phyloP scores from a whole-genome alignment of 2,888 invertebrate genomes.

The Caenorhabditis japonica region DNA sequence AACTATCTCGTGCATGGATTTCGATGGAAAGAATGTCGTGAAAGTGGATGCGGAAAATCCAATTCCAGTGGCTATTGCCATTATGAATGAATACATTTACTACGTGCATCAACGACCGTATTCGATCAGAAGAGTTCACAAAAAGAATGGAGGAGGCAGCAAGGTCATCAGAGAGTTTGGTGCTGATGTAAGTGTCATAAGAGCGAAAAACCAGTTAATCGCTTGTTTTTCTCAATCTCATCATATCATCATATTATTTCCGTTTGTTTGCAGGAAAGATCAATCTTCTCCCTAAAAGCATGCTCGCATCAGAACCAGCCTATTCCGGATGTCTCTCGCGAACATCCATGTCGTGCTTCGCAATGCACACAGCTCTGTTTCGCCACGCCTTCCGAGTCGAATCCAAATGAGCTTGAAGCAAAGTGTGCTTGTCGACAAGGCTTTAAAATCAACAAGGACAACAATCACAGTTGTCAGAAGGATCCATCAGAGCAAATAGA shows the following conservation, averaged over 20 bases:
- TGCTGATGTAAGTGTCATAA: slow-evolving; percentile 71
- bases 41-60: slow-evolving; percentile 65
- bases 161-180: slow-evolving; percentile 71
- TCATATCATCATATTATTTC: too few relatives aligned
- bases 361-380: slow-evolving; percentile 96
- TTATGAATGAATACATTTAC: slow-evolving; percentile 86
- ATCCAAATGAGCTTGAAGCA: slow-evolving; percentile 54
- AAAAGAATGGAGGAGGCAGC: slow-evolving; percentile 83
- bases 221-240: too few relatives aligned
- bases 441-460: slow-evolving; percentile 70
- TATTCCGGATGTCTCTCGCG: slow-evolving; percentile 67
- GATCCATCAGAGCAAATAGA: slow-evolving; percentile 65
- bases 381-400: slow-evolving; percentile 68
- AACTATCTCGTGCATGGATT: slow-evolving; percentile 75
- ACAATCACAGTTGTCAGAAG: slow-evolving; percentile 67
- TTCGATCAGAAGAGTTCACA: slow-evolving; percentile 88
- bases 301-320: slow-evolving; percentile 74
- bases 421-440: slow-evolving; percentile 74
- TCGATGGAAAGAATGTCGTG: slow-evolving; percentile 69
- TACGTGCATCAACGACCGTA: slow-evolving; percentile 97
- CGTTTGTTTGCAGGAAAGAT: slow-evolving; percentile 36
- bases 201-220: too few relatives aligned
- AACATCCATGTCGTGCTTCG: slow-evolving; percentile 82
- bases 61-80: slow-evolving; percentile 74
- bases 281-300: slow-evolving; percentile 61